phyloP scores from a whole-genome alignment of 2,797 vertebrate species.

The Cuculus canorus region DNA sequence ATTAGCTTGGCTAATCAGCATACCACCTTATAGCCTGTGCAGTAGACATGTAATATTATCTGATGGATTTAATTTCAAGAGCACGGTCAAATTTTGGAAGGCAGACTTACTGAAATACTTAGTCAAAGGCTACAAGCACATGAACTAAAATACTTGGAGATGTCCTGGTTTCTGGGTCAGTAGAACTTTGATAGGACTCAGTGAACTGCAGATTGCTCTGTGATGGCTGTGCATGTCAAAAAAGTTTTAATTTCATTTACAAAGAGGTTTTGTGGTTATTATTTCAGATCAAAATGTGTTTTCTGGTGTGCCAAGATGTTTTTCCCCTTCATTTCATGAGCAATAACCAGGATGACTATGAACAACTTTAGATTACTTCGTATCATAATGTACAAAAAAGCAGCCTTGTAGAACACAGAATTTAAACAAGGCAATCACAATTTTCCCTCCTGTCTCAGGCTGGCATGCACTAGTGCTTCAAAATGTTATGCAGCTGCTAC shows the following conservation, averaged over 20 bases:
- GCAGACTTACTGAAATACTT: not conserved
- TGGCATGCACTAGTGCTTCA: not conserved
- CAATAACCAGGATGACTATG: not conserved
- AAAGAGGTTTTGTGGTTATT: not conserved
- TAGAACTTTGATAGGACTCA: not conserved
- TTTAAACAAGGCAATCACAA: not conserved
- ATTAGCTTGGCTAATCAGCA: slow-evolving; percentile 40
- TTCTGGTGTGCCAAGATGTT: not conserved
- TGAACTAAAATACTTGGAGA: not conserved
- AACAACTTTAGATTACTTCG: not conserved
- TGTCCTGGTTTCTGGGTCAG: not conserved
- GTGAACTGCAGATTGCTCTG: not conserved
- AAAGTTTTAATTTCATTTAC: not conserved
- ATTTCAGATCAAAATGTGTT: not conserved
- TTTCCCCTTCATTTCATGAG: not conserved
- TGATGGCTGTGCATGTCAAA: not conserved
- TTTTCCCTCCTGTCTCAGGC: not conserved
- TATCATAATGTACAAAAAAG: not conserved
- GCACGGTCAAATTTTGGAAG: not conserved
- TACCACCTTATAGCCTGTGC: not conserved
- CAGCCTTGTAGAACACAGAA: not conserved
- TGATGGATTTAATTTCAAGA: not conserved
- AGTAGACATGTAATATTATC: not conserved
- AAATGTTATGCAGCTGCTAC: not conserved
- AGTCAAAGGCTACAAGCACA: not conserved